Percentiles rank a stretch among this genome's conserved stretches.
Conservation (phyloP, 2,888 invertebrate species). For the Erannis defoliaria region DNA sequence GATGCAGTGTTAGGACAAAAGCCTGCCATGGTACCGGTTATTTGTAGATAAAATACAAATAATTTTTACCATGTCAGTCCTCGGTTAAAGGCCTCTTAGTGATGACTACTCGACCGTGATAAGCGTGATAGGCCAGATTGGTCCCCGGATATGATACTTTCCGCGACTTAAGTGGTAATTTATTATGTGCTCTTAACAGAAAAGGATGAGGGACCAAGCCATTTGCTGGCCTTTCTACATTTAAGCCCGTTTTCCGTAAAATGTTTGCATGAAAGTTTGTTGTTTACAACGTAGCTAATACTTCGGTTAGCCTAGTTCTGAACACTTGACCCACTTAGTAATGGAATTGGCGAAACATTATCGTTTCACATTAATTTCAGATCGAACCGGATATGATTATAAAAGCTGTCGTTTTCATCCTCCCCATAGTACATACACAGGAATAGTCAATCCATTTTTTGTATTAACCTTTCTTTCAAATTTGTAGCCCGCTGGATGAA, state of each 20-base stretch:
- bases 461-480: no score
- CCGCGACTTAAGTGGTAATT: constrained; percentile 36
- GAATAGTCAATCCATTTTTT: no score
- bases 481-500: no score
- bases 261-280: constrained; percentile 25
- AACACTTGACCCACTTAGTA: constrained; percentile 1
- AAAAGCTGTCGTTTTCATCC: no score
- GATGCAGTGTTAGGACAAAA: no score
- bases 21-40: no score
- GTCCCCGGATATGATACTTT: constrained; percentile 37
- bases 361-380: background rate
- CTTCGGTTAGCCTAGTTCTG: background rate
- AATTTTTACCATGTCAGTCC: constrained; percentile 2
- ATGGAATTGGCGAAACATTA: background rate
- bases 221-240: constrained; percentile 21
- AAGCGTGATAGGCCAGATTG: constrained; percentile 37
- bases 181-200: constrained; percentile 36
- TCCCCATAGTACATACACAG: no score
- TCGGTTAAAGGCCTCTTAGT: constrained; percentile 24
- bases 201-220: constrained; percentile 26
- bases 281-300: constrained; percentile 4
- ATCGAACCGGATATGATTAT: no score
- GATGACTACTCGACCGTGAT: constrained; percentile 35
- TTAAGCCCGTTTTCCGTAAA: constrained; percentile 7
- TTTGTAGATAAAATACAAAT: background rate